These are phyloP conservation scores for Willisornis vidua DNA, from an alignment of 2,113 vertebrate genomes.

Conservation along the genomic window DNA sequence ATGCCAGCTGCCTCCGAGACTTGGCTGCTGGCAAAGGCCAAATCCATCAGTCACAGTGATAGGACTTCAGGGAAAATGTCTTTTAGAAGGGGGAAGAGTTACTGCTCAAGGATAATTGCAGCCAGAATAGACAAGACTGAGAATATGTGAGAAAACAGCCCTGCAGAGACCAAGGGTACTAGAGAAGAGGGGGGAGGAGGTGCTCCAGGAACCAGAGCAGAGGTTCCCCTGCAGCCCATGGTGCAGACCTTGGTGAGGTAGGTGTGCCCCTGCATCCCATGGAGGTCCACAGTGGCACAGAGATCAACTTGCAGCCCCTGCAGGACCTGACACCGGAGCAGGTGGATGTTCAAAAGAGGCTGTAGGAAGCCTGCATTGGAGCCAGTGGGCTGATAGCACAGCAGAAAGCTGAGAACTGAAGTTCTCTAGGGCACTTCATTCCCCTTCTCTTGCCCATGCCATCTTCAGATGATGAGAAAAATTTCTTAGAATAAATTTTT, in stretches of 20 bases:
- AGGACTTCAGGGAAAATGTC: neutral
- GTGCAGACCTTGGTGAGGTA: neutral
- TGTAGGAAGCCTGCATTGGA: neutral
- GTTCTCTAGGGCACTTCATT: neutral
- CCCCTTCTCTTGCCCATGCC: neutral
- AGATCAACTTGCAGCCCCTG: neutral
- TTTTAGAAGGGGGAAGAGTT: neutral
- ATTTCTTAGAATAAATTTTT: neutral
- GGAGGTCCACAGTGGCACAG: neutral
- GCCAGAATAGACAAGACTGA: neutral
- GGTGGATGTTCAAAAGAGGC: neutral
- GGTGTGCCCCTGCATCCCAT: neutral
- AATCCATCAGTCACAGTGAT: neutral
- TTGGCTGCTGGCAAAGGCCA: neutral
- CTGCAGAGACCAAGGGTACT: neutral
- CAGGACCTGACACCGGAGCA: neutral
- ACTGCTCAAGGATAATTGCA: neutral
- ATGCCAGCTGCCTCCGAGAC: fast-evolving
- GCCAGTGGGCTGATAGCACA: neutral
- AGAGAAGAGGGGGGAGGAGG: neutral
- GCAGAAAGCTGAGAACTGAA: fast-evolving
- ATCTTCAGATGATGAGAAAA: neutral
- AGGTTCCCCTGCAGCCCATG: too few species aligned
- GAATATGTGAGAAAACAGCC: neutral
- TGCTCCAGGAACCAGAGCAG: neutral